Base-by-base conservation (phyloP, 1,140 invertebrate genomes). In the Hycleus cichorii region DNA sequence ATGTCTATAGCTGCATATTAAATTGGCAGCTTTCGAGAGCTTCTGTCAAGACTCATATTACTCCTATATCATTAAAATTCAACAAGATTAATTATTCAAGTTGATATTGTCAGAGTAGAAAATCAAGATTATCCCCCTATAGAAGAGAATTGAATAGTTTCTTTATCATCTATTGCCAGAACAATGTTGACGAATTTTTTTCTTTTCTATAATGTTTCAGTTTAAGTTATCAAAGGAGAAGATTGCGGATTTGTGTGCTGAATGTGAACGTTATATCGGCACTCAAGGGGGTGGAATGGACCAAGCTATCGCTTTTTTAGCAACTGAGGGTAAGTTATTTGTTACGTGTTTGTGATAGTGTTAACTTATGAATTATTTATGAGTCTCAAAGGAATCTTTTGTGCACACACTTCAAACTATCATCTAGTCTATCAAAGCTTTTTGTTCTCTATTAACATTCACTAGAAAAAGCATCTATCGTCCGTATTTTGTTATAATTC, bases 231-330 rank as follows among this genome's bases (percentile, higher is more conserved):
- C 78, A 48, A 91, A 91, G 76, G 81, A 83, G 58, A 81, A 89
- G 56, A 76, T 98, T 61, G 94, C 96, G 3, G 82, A 84, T 42
- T 71, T 96, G 48, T 95, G 95, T 76, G 93, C 95, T 0, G 77
- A 78, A 62, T 87, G 88, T 71, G 97, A 99, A 78, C 80, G 87
- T 60, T 93, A 92, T 64, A 95, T 98, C 65, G 97, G 96, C 10
- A 94, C 91, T 6, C 84, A 95, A 76, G 95, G 96, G 27, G 97
- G 97, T 40, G 97, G 96, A 61, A 99, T 99, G 97, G 97, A 99
- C 75, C 97, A 99, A 78, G 95, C 97, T 0, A 98, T 98, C 67
- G 92, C 92, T 48, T 93, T 98, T 76, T 81, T 98, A 12, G 95
- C 91, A 2, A 83, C 89, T 70, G 75, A 84, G 74, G 93, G 93